Evolutionary conservation across 2,888 invertebrate species (phyloP), one percentile per base, ranked within the genome.

Genomic region (Teleiodes luculella): DNA sequence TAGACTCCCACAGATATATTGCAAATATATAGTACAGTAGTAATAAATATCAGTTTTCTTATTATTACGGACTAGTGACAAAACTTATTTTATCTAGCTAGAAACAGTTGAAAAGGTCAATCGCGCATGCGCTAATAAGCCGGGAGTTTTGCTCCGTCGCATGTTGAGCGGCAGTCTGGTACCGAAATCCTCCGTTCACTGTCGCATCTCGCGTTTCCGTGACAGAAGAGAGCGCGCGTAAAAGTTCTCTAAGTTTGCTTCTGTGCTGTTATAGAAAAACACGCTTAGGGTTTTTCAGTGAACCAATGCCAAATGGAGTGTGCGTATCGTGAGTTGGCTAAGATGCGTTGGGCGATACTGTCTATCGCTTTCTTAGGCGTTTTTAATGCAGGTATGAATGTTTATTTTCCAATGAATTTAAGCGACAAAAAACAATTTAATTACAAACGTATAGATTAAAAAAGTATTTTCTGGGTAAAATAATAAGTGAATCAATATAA

Each of bases 81-180:
- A n/a, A n/a, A n/a, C n/a, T n/a, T n/a, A n/a, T n/a, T n/a, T n/a
- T n/a, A n/a, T n/a, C n/a, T n/a, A n/a, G n/a, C n/a, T n/a, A n/a
- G n/a, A n/a, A n/a, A 41, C 16, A 41, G 39, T 41, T 41, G 46
- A 14, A 48, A 11, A 49, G 36, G 28, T 49, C 37, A 28, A n/a
- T 55, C 58, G 77, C 84, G 82, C 83, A 83, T 82, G 84, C 84
- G 84, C 78, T 71, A n/a, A n/a, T n/a, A n/a, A n/a, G 70, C 74
- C 64, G 75, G 75, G 13, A 28, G 28, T 11, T 43, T 28, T 13
- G 28, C 43, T 10, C 43, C 6, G 28, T 10, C 3, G 16, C 5
- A 3, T 4, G 24, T 24, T 24, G 3, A 6, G 24, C 6, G 33
- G 10, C 8, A 8, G 33, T 33, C 33, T 33, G 76, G 76, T 66